phyloP scores from a whole-genome alignment of 35 echinoderm and acorn worm genomes.

The Anneissia japonica region DNA sequence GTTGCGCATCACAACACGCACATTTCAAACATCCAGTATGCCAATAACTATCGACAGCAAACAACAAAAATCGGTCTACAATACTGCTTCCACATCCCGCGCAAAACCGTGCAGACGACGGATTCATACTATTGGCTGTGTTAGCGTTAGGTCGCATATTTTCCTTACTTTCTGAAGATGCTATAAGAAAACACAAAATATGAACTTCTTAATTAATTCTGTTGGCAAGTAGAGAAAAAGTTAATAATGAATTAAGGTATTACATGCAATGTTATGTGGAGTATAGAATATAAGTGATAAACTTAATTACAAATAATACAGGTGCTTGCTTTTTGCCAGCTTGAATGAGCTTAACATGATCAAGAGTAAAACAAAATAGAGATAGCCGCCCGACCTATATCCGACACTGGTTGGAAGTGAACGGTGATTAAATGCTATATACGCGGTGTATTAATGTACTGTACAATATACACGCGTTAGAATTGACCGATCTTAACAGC shows the following conservation, averaged over 20 bases:
- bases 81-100: slow-evolving; percentile 95
- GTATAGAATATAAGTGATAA: neutral
- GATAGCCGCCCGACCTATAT: neutral
- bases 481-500: neutral
- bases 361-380: neutral
- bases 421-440: too few species aligned
- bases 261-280: too few species aligned
- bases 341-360: neutral
- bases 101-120: slow-evolving; percentile 53
- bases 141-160: neutral
- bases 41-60: slow-evolving; percentile 94
- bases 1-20: slow-evolving; percentile 79
- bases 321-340: neutral
- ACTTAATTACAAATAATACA: neutral
- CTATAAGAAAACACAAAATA: neutral
- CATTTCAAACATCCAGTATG: slow-evolving; percentile 97
- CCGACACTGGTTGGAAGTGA: neutral
- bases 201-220: neutral
- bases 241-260: too few species aligned
- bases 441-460: too few species aligned
- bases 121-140: neutral
- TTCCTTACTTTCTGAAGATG: neutral
- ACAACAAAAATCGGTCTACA: slow-evolving; percentile 83
- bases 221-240: too few species aligned
- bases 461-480: neutral